Percentiles rank a stretch among this genome's conserved stretches.
Evolutionary conservation across 2,113 vertebrate species (phyloP).

Genomic region (Diphyllodes magnificus): DNA sequence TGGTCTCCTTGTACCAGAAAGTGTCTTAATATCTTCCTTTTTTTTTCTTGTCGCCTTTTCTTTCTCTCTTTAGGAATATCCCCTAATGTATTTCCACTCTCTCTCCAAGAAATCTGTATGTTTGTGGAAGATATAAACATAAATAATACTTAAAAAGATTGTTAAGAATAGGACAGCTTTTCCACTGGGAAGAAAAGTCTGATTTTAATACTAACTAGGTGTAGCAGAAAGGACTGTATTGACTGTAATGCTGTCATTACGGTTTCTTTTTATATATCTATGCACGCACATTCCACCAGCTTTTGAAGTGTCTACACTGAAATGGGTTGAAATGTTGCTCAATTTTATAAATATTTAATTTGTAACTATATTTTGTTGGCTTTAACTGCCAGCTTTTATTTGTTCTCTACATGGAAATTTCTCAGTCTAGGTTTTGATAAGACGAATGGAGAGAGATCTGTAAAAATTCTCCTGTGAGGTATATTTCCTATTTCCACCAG

Average conservation of each 20-base stretch:
- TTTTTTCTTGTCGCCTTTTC: accelerated
- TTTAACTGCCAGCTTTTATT: background rate
- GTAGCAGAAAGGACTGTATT: background rate
- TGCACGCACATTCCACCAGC: background rate
- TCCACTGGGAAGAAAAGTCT: background rate
- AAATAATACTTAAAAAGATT: background rate
- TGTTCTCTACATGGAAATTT: background rate
- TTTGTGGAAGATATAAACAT: background rate
- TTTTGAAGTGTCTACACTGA: background rate
- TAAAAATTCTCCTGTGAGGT: background rate
- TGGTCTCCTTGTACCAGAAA: background rate
- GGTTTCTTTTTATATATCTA: background rate
- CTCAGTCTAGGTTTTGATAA: background rate
- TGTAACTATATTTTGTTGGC: background rate
- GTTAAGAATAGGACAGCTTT: background rate
- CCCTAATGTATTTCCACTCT: background rate
- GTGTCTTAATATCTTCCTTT: background rate
- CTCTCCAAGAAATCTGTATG: background rate
- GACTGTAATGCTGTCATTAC: background rate
- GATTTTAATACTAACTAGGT: background rate
- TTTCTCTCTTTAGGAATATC: background rate
- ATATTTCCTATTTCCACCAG: background rate
- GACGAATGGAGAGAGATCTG: background rate
- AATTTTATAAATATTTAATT: background rate
- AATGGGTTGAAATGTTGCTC: background rate